phyloP scores from a whole-genome alignment of 2,888 invertebrate species.

The Sphaerophoria taeniata region DNA sequence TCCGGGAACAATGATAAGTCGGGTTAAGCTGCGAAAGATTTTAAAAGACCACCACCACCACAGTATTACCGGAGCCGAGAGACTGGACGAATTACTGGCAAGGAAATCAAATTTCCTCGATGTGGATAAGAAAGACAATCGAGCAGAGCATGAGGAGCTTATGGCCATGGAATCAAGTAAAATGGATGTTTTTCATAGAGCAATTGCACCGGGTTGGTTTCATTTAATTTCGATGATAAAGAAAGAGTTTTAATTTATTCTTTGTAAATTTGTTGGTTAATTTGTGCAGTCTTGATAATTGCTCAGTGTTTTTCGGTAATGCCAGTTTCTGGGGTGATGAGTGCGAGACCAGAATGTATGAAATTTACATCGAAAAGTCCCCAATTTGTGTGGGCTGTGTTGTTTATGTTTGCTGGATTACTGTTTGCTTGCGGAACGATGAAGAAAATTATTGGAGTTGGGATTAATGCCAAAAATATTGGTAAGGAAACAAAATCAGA shows the following conservation, averaged over 20 bases:
- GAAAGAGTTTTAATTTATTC: neutral
- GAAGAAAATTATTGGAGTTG: conserved; percentile 76
- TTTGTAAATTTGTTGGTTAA: neutral
- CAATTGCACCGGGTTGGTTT: conserved; percentile 82
- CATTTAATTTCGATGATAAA: neutral
- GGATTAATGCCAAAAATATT: conserved; percentile 80
- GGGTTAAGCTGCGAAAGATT: conserved; percentile 73
- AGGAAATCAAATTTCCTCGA: conserved; percentile 50
- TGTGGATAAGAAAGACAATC: conserved; percentile 4
- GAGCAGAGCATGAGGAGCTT: neutral
- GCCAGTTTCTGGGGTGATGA: conserved; percentile 83
- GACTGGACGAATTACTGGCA: conserved; percentile 45
- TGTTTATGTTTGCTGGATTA: conserved; percentile 76
- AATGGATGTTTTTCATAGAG: conserved; percentile 83
- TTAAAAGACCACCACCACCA: conserved; percentile 62
- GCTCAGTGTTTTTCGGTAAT: conserved; percentile 84
- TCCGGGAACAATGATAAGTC: conserved; percentile 72
- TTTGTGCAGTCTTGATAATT: conserved; percentile 82
- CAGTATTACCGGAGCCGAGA: neutral
- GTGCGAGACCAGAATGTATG: conserved; percentile 79
- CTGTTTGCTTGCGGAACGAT: conserved; percentile 75
- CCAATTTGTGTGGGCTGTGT: conserved; percentile 75
- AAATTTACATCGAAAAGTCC: conserved; percentile 78
- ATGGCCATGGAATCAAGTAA: conserved; percentile 62
- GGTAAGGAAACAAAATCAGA: conserved; percentile 75